Conservation (phyloP, 2,113 vertebrate species). For the Kryptolebias marmoratus region DNA sequence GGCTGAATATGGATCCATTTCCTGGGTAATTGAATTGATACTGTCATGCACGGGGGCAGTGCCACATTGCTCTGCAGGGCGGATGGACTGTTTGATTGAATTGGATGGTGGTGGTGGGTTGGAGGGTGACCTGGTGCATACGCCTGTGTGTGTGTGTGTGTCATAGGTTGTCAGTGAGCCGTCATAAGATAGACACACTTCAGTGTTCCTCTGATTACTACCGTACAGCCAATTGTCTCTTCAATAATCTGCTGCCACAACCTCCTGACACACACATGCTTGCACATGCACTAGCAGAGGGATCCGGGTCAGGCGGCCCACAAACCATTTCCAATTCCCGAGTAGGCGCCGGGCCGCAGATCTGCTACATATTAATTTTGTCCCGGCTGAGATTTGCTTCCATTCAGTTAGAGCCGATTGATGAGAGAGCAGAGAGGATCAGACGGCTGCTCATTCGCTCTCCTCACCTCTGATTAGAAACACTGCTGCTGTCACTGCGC, state of each 20-base stretch:
- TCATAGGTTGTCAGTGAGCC: conserved; percentile 70
- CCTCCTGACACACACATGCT: conserved; percentile 77
- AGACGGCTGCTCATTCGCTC: conserved; percentile 97
- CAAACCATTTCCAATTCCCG: conserved; percentile 88
- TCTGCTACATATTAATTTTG: conserved; percentile 99
- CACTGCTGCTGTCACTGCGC: conserved; percentile 89
- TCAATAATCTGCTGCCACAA: conserved; percentile 81
- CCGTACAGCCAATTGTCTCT: conserved; percentile 86
- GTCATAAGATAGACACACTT: conserved; percentile 86
- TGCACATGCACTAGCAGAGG: conserved; percentile 37
- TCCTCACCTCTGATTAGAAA: conserved; percentile 99
- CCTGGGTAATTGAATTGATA: conserved; percentile 96
- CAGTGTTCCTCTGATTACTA: conserved; percentile 92
- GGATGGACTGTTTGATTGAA: conserved; percentile 90
- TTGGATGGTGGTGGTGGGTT: conserved; percentile 78
- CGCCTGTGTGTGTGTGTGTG: conserved; percentile 34
- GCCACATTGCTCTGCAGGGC: conserved; percentile 88
- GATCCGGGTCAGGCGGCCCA: conserved; percentile 72
- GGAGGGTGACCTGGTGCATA: conserved; percentile 14
- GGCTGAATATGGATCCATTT: conserved; percentile 96
- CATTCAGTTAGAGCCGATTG: conserved; percentile 99
- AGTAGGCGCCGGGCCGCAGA: conserved; percentile 84
- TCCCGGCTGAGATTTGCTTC: conserved; percentile 89
- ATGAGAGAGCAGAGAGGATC: conserved; percentile 98
- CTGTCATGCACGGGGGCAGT: conserved; percentile 91